These are phyloP conservation scores for Tinea trinotella DNA, from an alignment of 2,888 invertebrate genomes.

Conservation along the genomic window DNA sequence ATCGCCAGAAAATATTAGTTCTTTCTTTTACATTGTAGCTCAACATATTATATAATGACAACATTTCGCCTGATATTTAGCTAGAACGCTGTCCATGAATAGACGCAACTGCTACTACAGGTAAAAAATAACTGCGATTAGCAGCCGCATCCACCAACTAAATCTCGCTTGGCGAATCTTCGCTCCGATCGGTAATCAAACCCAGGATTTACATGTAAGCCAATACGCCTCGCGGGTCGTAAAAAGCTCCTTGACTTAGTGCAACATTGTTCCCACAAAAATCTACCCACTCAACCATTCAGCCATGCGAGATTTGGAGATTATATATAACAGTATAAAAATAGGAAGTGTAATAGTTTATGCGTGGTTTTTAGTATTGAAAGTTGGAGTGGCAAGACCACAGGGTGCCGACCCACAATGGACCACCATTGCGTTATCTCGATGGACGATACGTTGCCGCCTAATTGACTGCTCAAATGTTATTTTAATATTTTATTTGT, in stretches of 20 bases:
- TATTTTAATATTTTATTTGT: slow-evolving; percentile 46
- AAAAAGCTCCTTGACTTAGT: slow-evolving; percentile 6
- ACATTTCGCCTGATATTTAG: too few relatives aligned
- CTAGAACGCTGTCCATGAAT: too few relatives aligned
- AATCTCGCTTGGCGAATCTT: too few relatives aligned
- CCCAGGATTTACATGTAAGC: too few relatives aligned
- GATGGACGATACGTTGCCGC: slow-evolving; percentile 62
- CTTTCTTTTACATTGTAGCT: too few relatives aligned
- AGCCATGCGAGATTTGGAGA: slow-evolving; percentile 51
- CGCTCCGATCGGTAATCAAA: too few relatives aligned
- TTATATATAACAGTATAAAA: slow-evolving; percentile 47
- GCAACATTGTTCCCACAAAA: slow-evolving; percentile 54
- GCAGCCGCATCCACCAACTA: too few relatives aligned
- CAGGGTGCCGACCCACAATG: slow-evolving; percentile 59
- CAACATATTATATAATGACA: too few relatives aligned
- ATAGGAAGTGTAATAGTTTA: slow-evolving; percentile 52
- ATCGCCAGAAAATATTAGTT: too few relatives aligned
- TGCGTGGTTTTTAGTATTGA: slow-evolving; percentile 34
- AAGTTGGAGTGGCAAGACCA: slow-evolving; percentile 33
- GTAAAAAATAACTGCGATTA: too few relatives aligned
- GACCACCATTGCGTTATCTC: slow-evolving; percentile 67
- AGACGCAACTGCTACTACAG: too few relatives aligned
- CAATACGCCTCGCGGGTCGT: too few relatives aligned
- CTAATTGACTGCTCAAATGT: slow-evolving; percentile 69
- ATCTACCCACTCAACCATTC: slow-evolving; percentile 47